A percentile compares a stretch with the other conserved stretches of the same genome.
phyloP scores from a whole-genome alignment of 2,888 invertebrate species.

The Dynastes hyllus region DNA sequence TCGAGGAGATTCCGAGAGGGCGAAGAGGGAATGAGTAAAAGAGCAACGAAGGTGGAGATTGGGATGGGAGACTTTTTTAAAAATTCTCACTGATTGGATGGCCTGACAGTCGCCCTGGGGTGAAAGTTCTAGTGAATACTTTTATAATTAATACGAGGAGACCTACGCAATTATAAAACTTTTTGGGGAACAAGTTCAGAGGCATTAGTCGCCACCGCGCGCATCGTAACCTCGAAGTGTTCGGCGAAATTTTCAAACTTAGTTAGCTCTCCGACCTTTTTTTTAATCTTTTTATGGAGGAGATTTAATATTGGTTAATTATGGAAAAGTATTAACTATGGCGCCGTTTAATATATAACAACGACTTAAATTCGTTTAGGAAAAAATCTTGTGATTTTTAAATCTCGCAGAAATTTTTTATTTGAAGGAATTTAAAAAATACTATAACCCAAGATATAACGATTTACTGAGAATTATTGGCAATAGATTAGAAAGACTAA shows the following conservation, averaged over 20 bases:
- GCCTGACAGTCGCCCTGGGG: constrained; percentile 14
- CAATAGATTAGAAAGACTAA: no score
- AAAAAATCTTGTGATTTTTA: no score
- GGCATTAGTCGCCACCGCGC: constrained; percentile 3
- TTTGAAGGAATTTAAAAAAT: no score
- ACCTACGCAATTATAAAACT: constrained; percentile 43
- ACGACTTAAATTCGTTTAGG: no score
- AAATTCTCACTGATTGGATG: constrained; percentile 39
- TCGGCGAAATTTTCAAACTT: constrained; percentile 24
- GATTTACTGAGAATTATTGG: no score
- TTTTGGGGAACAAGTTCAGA: constrained; percentile 30
- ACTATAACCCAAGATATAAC: no score
- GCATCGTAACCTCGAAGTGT: constrained; percentile 14
- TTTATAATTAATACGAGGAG: constrained; percentile 44
- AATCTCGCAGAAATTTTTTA: no score
- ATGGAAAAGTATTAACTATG: neutral
- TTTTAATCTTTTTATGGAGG: neutral
- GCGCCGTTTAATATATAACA: neutral
- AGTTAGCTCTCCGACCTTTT: neutral
- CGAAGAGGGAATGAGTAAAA: no score
- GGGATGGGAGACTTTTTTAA: neutral
- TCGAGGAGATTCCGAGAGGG: neutral
- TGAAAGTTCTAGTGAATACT: constrained; percentile 39
- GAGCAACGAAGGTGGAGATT: no score
- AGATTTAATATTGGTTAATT: constrained; percentile 14